These are phyloP conservation scores for Felis catus DNA, from an alignment of 2,113 vertebrate species.

Conservation along the genomic window F.catus_Fca126_mat1.0 CM031417.1:107867501-107868000, in stretches of 20 bases:
- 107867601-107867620: not conserved
- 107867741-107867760: not conserved
- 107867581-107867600: not conserved
- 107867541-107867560: not conserved
- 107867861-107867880: not conserved
- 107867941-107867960: conserved; percentile 50
- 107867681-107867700: not conserved
- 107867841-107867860: not conserved
- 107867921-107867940: not conserved
- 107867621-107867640: not conserved
- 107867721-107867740: not conserved
- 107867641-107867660: not conserved
- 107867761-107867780: not conserved
- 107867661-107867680: not conserved
- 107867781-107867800: not conserved
- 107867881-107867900: not conserved
- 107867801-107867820: not conserved
- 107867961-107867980: conserved; percentile 66
- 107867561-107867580: not conserved
- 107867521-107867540: not conserved
- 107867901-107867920: not conserved
- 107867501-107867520: not conserved
- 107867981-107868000: conserved; percentile 68
- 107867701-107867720: not conserved
- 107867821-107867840: not conserved